Evolutionary conservation across 2,113 vertebrate genomes (phyloP).

Genomic region (Mesitornis unicolor): DNA sequence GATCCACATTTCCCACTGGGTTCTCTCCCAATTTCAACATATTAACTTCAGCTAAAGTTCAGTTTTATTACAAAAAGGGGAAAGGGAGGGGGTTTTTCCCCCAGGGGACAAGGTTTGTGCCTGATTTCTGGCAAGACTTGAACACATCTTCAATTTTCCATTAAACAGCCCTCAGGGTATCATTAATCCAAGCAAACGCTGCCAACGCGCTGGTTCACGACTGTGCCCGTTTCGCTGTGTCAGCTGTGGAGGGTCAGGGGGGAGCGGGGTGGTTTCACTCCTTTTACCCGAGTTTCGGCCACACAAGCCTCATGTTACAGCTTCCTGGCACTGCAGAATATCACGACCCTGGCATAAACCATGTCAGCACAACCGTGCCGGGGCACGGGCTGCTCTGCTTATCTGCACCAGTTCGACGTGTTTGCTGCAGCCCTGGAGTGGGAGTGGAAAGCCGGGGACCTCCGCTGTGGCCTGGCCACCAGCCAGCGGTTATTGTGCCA

Average conservation of each 20-base stretch:
- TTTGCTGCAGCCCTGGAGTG: too few species aligned
- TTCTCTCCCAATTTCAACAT: not conserved
- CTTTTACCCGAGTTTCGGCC: too few species aligned
- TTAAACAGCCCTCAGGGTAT: not conserved
- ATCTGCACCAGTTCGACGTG: too few species aligned
- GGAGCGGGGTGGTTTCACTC: not conserved
- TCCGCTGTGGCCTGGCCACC: too few species aligned
- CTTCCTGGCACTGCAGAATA: too few species aligned
- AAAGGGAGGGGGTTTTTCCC: too few species aligned
- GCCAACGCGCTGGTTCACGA: accelerated
- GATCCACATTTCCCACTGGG: accelerated
- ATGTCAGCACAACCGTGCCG: too few species aligned
- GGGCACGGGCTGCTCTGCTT: too few species aligned
- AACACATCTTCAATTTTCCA: not conserved
- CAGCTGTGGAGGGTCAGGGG: not conserved
- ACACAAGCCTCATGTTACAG: too few species aligned
- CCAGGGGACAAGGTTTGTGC: not conserved
- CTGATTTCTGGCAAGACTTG: not conserved
- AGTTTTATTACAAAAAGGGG: not conserved
- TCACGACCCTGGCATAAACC: too few species aligned
- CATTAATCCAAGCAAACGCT: accelerated
- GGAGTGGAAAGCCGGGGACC: too few species aligned
- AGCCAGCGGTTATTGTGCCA: too few species aligned
- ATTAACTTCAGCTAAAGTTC: not conserved
- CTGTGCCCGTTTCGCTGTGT: not conserved